A percentile compares a stretch with the other conserved stretches of the same genome.
phyloP scores from a whole-genome alignment of 2,113 vertebrate species.

The Phrynosoma blainvillii region DNA sequence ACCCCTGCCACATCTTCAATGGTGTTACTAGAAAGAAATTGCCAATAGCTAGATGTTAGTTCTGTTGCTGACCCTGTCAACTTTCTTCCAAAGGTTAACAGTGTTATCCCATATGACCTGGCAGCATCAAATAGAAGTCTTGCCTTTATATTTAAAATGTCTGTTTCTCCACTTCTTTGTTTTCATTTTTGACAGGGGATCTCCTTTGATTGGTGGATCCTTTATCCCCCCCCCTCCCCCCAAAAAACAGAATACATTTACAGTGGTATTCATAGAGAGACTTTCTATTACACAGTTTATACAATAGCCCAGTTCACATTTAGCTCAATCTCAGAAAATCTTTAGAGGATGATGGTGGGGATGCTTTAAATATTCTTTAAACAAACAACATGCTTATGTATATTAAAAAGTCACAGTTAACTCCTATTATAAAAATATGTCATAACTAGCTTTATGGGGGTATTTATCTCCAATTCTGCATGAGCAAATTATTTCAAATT shows the following conservation, averaged over 20 bases:
- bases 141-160: constrained; percentile 66
- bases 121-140: constrained; percentile 66
- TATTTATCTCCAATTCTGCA: constrained; percentile 9
- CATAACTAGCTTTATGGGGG: background rate
- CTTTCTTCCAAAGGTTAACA: constrained; percentile 62
- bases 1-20: constrained; percentile 15
- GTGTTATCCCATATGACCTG: constrained; percentile 57
- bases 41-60: constrained; percentile 45
- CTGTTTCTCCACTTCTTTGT: constrained; percentile 53
- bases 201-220: constrained; percentile 61
- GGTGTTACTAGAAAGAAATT: constrained; percentile 41
- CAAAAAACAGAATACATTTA: constrained; percentile 21
- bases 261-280: constrained; percentile 37
- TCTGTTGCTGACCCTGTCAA: constrained; percentile 37
- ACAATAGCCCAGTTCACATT: constrained; percentile 22
- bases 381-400: too few relatives aligned
- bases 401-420: too few relatives aligned
- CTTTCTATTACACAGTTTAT: constrained; percentile 7
- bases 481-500: background rate
- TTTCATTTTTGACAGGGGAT: constrained; percentile 67
- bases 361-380: too few relatives aligned
- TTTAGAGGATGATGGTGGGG: background rate
- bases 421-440: background rate
- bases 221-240: constrained; percentile 45
- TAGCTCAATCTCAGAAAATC: constrained; percentile 7